A percentile compares a stretch with the other conserved stretches of the same genome.
Evolutionary conservation across 2,113 vertebrate species (phyloP).

Genomic region (Melanocharis versteri): DNA sequence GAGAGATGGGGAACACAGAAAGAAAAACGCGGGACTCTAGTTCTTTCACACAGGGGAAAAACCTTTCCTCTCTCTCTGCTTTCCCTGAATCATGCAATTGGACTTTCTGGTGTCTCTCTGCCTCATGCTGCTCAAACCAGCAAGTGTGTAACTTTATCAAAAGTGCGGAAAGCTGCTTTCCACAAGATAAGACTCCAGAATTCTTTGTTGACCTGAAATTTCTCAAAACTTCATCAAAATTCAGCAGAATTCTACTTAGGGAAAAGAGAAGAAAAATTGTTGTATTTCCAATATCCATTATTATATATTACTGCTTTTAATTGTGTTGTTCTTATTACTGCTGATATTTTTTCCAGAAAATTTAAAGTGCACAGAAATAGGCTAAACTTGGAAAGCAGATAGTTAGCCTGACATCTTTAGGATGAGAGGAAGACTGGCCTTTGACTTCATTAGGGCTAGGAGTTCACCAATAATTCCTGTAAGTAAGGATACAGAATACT

Average conservation of each 20-base stretch:
- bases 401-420: neutral
- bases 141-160: neutral
- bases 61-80: neutral
- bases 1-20: neutral
- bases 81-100: neutral
- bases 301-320: neutral
- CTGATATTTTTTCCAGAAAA: neutral
- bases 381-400: neutral
- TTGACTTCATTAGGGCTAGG: neutral
- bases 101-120: neutral
- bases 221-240: neutral
- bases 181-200: neutral
- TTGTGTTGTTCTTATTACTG: neutral
- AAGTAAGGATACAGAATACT: neutral
- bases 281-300: accelerated
- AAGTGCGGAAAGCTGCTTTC: neutral
- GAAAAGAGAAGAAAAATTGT: neutral
- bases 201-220: neutral
- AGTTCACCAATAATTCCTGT: neutral
- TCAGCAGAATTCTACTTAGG: neutral
- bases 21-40: neutral
- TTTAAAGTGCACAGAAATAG: neutral
- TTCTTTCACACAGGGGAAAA: neutral
- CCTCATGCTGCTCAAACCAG: neutral
- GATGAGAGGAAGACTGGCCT: neutral